Percentiles rank a stretch among this genome's conserved stretches.
These are phyloP conservation scores for Chondrilla cf. caribensis DNA, from an alignment of 37 sponge, comb jelly and placozoan genomes.

Conservation along the genomic window DNA sequence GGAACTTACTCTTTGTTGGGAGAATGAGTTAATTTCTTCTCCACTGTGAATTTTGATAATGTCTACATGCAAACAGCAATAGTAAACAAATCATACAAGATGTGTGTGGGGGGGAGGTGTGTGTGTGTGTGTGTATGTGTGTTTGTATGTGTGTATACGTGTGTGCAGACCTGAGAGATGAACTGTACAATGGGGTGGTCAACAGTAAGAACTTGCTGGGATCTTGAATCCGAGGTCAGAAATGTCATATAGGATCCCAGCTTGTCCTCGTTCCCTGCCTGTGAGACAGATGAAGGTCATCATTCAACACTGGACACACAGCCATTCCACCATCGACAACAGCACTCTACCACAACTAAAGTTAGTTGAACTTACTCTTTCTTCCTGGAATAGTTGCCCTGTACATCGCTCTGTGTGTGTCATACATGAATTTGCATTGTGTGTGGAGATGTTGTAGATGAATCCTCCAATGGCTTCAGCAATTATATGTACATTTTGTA, in stretches of 20 bases:
- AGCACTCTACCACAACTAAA: too few species aligned
- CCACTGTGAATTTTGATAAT: slow-evolving; percentile 49
- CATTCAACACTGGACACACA: too few species aligned
- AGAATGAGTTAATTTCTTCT: slow-evolving; percentile 37
- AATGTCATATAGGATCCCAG: slow-evolving; percentile 37
- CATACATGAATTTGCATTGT: too few species aligned
- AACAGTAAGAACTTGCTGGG: slow-evolving; percentile 68
- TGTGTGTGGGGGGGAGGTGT: too few species aligned
- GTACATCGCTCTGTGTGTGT: background rate
- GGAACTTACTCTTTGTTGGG: slow-evolving; percentile 73
- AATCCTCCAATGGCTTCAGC: slow-evolving; percentile 75
- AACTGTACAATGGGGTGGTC: slow-evolving; percentile 62
- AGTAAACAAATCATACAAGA: background rate
- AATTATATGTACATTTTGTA: slow-evolving; percentile 53
- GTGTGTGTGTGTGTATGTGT: too few species aligned
- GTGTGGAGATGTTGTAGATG: slow-evolving; percentile 41
- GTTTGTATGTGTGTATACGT: background rate
- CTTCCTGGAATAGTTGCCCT: slow-evolving; percentile 5
- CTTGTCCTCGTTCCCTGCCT: slow-evolving; percentile 28
- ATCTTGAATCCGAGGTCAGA: slow-evolving; percentile 56
- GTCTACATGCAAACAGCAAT: slow-evolving; percentile 19
- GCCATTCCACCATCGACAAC: too few species aligned
- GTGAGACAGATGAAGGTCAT: background rate
- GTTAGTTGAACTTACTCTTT: background rate
- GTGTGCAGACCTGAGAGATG: slow-evolving; percentile 65